Base-by-base conservation (phyloP, 2,113 vertebrate species). In the Syngnathus floridae region DNA sequence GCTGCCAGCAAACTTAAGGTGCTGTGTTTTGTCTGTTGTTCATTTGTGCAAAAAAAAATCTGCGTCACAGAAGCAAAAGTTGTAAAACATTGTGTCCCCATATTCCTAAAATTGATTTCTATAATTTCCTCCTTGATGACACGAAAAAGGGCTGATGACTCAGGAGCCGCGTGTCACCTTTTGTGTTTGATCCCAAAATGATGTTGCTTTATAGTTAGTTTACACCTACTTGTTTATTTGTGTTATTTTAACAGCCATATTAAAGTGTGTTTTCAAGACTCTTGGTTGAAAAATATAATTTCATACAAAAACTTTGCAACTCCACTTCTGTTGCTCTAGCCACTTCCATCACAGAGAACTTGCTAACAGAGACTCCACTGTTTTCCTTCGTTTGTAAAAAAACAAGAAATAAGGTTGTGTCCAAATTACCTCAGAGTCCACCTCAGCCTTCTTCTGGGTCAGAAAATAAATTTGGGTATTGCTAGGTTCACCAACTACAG, bases 1-100 rank as follows among this genome's bases (percentile, higher is more conserved):
- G 73, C 66, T 83, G 79, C 81, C 51, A 62, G 72, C 55, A 62
- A 77, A 82, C 65, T 68, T 69, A 69, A 74, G 61, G 72, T 62
- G 70, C 60, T 22, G 65, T 68, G 72, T 84, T 77, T 38, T 57
- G 80, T 68, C 57, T 26, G 12, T 14, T 55, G 11, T 55, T 12
- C 12, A 16, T 31, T 5, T 55, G 9, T 5, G 1, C 22, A 55
- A 26, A 41, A 22, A 22, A 31, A 54, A 55, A 55, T 55, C 52
- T 26, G 52, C 26, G 16, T 55, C 10, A 55, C 7, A 12, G 22
- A 13, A 6, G 22, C 16, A 55, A 55, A 55, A 31, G 6, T 5
- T 31, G 14, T 14, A 31, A 26, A 31, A 55, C 22, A 55, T 55
- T 31, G 52, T 14, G 22, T 55, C 22, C 26, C 14, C 12, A 13